Evolutionary conservation across 2,797 vertebrate species (phyloP), one percentile per base, ranked within the genome.

Genomic region (Falco rusticolus): DNA sequence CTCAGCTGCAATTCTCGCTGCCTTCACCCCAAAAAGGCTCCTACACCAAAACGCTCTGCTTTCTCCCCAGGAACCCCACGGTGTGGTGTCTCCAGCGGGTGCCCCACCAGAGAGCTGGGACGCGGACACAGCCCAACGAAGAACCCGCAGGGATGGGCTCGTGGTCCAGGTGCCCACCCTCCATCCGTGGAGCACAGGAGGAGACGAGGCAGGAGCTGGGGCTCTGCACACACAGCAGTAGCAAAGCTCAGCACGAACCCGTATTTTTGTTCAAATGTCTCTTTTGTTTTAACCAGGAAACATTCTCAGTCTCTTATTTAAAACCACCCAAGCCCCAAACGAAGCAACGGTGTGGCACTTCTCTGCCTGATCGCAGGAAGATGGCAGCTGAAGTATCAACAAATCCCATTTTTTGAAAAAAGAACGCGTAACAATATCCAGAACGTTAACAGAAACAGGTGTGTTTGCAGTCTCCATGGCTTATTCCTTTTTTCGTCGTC

Each of bases 281-380:
- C 29, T 48, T 72, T 29, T 17, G 26, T 56, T 90, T 93, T 8
- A 51, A 51, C 43, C 25, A 34, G 22, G 22, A 74, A 51, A 33
- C 0, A 1, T 10, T 48, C 28, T 41, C 43, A 25, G 57, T 9
- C 16, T 37, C 56, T 39, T 33, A 5, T 37, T 69, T 29, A 72
- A 90, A 69, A 26, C 21, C 41, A 15, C 9, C 31, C 16, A 7
- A 71, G 41, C 19, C 41, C n/a, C 54, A 84, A 10, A 11, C 19
- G 6, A 33, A 68, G 47, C 68, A 33, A 28, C 0, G 4, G 14
- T 0, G 3, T 51, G 74, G 51, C 29, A 10, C 8, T 45, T 26
- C 69, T 14, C 45, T 0, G 0, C 20, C 63, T 14, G 56, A 18
- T 2, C 0, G 0, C 2, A 0, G 59, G 37, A 43, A 57, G 84